phyloP scores from a whole-genome alignment of 2,888 invertebrate genomes.

The Chloromyia formosa region DNA sequence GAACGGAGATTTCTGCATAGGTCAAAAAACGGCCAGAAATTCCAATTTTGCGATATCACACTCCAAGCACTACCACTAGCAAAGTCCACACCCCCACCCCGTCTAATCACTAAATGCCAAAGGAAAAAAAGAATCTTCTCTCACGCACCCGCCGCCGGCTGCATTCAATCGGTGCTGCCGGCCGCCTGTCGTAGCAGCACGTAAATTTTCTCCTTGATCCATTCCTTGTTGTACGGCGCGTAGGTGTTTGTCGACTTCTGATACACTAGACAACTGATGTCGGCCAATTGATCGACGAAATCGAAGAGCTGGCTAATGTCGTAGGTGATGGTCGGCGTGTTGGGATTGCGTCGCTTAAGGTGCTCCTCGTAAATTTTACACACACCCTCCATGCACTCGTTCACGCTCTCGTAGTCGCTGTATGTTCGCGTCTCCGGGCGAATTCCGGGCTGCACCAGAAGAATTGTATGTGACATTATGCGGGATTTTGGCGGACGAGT shows the following conservation, averaged over 20 bases:
- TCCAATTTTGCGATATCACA: too few relatives aligned
- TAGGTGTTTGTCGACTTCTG: slow-evolving; percentile 96
- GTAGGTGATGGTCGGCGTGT: slow-evolving; percentile 96
- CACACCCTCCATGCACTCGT: slow-evolving; percentile 98
- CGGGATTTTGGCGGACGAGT: slow-evolving; percentile 46
- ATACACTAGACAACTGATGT: slow-evolving; percentile 95
- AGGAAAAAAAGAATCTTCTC: too few relatives aligned
- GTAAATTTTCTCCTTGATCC: slow-evolving; percentile 99
- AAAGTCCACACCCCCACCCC: neutral
- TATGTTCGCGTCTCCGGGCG: slow-evolving; percentile 97
- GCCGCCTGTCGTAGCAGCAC: slow-evolving; percentile 92
- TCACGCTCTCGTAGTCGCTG: slow-evolving; percentile 97
- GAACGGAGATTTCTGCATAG: too few relatives aligned
- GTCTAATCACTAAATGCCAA: neutral
- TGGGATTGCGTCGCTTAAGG: slow-evolving; percentile 92
- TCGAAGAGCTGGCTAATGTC: slow-evolving; percentile 98
- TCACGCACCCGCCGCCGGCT: neutral
- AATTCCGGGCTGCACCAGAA: slow-evolving; percentile 91
- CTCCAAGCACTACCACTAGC: too few relatives aligned
- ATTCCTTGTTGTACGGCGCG: slow-evolving; percentile 98
- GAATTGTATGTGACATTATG: slow-evolving; percentile 91
- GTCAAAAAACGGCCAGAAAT: too few relatives aligned
- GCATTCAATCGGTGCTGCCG: slow-evolving; percentile 62
- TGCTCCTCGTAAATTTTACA: slow-evolving; percentile 99
- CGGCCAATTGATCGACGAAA: slow-evolving; percentile 95